Percentiles rank a stretch among this genome's conserved stretches.
Evolutionary conservation across 2,113 vertebrate genomes (phyloP).

Genomic region (Lonchura striata): DNA sequence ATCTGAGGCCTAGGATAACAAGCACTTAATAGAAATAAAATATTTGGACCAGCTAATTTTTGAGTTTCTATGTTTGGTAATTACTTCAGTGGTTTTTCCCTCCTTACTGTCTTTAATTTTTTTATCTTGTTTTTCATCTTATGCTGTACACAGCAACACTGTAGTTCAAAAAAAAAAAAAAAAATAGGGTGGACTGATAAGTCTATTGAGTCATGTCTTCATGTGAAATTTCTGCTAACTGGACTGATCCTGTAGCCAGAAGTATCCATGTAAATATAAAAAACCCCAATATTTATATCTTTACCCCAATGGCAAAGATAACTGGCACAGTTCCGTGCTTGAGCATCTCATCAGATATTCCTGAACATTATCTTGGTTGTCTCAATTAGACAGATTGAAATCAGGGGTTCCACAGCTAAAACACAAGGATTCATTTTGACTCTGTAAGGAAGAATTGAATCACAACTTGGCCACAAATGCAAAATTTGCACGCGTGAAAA

Average conservation of each 20-base stretch:
- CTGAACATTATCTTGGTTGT: neutral
- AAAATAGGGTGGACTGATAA: neutral
- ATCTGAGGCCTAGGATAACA: neutral
- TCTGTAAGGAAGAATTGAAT: neutral
- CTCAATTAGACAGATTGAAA: neutral
- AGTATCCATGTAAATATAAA: neutral
- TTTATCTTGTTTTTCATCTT: neutral
- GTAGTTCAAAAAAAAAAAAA: neutral
- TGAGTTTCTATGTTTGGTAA: neutral
- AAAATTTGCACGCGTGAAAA: neutral
- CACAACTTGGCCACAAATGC: neutral
- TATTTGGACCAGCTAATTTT: neutral
- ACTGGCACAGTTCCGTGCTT: neutral
- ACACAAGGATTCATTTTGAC: neutral
- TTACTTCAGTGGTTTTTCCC: neutral
- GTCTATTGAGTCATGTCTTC: neutral
- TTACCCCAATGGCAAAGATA: neutral
- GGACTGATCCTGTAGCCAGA: neutral
- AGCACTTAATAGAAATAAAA: neutral
- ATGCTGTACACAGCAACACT: neutral
- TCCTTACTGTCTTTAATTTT: fast-evolving
- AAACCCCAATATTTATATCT: neutral
- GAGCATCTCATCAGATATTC: neutral
- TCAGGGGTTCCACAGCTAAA: neutral
- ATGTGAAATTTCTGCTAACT: neutral